These are phyloP conservation scores for Nemapogon koenigi DNA, from an alignment of 2,888 invertebrate species.

Conservation along the genomic window DNA sequence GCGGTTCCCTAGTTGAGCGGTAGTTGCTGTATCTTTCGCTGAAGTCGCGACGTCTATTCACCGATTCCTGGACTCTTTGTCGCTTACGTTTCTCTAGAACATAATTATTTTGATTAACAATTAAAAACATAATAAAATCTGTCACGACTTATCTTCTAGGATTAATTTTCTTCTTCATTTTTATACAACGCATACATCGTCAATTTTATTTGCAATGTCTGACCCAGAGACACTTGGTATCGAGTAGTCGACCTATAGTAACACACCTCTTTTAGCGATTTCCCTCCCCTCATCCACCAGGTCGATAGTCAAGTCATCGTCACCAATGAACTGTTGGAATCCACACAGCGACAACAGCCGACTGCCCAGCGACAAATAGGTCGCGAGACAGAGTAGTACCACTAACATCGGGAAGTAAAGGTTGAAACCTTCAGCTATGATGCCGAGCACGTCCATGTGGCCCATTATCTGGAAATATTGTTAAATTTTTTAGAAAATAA, in stretches of 20 bases:
- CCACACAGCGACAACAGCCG: conserved; percentile 89
- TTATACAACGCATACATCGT: too few species aligned
- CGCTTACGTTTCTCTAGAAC: conserved; percentile 77
- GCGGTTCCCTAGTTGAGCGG: conserved; percentile 52
- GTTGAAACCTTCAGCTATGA: conserved; percentile 97
- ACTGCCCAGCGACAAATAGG: conserved; percentile 93
- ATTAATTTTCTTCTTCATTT: too few species aligned
- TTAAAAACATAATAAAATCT: neutral
- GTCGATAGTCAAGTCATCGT: conserved; percentile 93
- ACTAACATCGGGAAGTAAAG: conserved; percentile 99
- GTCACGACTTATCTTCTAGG: neutral
- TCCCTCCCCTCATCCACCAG: conserved; percentile 93
- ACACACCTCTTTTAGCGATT: conserved; percentile 83
- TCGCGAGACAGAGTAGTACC: conserved; percentile 86
- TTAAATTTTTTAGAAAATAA: too few species aligned
- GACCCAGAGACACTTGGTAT: too few species aligned
- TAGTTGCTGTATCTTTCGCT: conserved; percentile 68
- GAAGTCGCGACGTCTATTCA: conserved; percentile 76
- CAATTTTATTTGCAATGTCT: too few species aligned
- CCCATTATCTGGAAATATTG: conserved; percentile 83
- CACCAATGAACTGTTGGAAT: conserved; percentile 96
- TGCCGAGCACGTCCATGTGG: conserved; percentile 97
- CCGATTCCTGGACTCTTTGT: conserved; percentile 81
- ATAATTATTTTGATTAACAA: too few species aligned
- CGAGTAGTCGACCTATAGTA: too few species aligned